These are phyloP conservation scores for Hypomecis punctinalis DNA, from an alignment of 2,888 invertebrate genomes.

Conservation along the genomic window DNA sequence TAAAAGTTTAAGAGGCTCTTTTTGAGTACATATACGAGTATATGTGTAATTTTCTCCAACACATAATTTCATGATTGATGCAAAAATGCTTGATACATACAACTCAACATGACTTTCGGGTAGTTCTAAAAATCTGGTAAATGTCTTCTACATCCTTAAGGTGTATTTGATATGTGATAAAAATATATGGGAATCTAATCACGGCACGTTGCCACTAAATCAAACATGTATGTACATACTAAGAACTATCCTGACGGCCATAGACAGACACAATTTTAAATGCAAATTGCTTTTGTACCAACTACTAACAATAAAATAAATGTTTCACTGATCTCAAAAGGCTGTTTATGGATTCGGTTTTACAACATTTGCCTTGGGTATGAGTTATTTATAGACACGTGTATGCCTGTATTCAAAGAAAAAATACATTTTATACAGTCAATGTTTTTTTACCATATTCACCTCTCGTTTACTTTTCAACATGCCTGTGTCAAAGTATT, in stretches of 20 bases:
- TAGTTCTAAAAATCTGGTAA: too few species aligned
- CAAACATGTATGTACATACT: slow-evolving; percentile 6
- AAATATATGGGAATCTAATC: not conserved
- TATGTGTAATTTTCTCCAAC: too few species aligned
- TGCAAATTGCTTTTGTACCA: not conserved
- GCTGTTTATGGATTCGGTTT: not conserved
- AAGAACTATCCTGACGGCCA: not conserved
- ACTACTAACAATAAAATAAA: not conserved
- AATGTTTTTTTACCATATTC: not conserved
- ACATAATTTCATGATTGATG: too few species aligned
- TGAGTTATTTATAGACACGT: not conserved
- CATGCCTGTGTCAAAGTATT: too few species aligned
- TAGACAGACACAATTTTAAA: slow-evolving; percentile 1
- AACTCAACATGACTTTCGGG: too few species aligned
- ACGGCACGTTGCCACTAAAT: not conserved
- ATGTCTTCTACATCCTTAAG: too few species aligned
- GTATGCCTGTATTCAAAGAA: not conserved
- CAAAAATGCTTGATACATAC: too few species aligned
- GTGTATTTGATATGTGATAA: too few species aligned
- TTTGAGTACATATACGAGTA: too few species aligned
- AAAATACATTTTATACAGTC: not conserved
- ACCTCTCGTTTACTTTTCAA: too few species aligned
- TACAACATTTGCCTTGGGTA: not conserved
- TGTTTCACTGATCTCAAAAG: too few species aligned
- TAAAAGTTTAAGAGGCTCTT: too few species aligned